Evolutionary conservation across 2,797 vertebrate genomes (phyloP).

Genomic region (Scyliorhinus canicula): DNA sequence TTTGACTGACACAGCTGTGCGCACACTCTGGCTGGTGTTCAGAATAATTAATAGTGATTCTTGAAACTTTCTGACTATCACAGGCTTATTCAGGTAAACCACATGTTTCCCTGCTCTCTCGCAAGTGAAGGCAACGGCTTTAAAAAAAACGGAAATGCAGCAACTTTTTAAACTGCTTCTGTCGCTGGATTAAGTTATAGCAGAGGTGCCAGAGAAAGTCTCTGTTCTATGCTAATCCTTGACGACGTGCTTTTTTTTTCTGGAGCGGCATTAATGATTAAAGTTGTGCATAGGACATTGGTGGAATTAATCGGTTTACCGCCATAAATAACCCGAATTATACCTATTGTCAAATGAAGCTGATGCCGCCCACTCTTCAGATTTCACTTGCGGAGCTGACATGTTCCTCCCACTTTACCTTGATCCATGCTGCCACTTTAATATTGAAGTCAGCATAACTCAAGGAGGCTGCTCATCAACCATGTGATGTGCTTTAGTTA

Average conservation of each 20-base stretch:
- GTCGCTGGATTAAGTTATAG: background rate
- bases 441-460: background rate
- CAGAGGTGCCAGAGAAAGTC: background rate
- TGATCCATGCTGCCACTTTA: background rate
- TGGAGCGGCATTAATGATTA: background rate
- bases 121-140: background rate
- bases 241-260: background rate
- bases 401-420: background rate
- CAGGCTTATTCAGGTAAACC: background rate
- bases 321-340: background rate
- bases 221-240: background rate
- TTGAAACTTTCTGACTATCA: background rate
- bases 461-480: background rate
- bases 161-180: background rate
- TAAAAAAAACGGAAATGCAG: background rate
- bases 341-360: background rate
- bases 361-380: background rate
- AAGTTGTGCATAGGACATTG: background rate
- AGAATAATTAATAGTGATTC: background rate
- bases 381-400: background rate
- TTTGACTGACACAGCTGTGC: background rate
- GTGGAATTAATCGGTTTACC: background rate
- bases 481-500: background rate
- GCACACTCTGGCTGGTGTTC: background rate
- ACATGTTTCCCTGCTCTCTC: background rate